These are phyloP conservation scores for Bubo blakistoni DNA, from an alignment of 2,113 vertebrate genomes.

Conservation along the genomic window DNA sequence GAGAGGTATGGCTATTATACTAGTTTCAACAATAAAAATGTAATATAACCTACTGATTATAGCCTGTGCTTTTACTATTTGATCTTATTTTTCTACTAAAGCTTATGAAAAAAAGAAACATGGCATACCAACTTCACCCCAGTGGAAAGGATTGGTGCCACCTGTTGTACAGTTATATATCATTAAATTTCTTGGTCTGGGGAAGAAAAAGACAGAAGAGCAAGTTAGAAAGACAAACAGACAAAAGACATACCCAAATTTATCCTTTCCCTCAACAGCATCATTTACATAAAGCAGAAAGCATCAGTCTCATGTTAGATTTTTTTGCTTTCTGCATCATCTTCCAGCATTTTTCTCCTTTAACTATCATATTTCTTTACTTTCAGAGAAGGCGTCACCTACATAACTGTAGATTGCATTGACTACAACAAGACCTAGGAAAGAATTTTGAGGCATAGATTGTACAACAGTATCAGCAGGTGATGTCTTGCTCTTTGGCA, in stretches of 20 bases:
- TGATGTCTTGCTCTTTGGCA: neutral
- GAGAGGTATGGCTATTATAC: neutral
- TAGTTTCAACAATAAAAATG: neutral
- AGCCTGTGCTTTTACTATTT: neutral
- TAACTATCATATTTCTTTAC: neutral
- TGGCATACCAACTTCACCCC: constrained; percentile 97
- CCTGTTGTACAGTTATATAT: constrained; percentile 98
- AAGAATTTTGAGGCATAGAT: neutral
- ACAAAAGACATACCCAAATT: neutral
- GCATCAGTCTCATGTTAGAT: neutral
- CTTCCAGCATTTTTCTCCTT: neutral
- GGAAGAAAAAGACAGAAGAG: neutral
- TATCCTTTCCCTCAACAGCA: neutral
- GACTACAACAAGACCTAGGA: neutral
- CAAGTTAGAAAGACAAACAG: neutral
- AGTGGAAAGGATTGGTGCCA: constrained; percentile 95
- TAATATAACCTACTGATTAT: neutral
- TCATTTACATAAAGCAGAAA: neutral
- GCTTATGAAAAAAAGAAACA: neutral
- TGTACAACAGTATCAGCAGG: neutral
- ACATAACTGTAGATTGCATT: neutral
- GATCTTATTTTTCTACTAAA: neutral
- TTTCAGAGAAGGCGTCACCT: neutral
- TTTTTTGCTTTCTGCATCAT: neutral
- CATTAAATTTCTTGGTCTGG: constrained; percentile 87